A percentile compares a stretch with the other conserved stretches of the same genome.
Evolutionary conservation across 2,797 vertebrate genomes (phyloP).

Genomic region (Rhinogobio ventralis): DNA sequence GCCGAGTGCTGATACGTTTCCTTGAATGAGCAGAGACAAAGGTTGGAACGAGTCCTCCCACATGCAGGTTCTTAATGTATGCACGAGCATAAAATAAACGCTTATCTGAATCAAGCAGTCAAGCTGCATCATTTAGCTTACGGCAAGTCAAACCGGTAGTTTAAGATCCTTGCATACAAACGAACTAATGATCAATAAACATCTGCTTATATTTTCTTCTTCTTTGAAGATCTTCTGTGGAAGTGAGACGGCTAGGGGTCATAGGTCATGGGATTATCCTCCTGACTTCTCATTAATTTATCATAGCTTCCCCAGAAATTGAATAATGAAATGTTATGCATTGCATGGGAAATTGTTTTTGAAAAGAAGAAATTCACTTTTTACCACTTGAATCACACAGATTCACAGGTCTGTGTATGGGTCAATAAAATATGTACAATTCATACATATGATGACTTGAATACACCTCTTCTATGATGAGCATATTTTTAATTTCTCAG

Average conservation of each 20-base stretch:
- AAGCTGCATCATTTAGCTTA: constrained; percentile 8
- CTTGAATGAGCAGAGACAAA: constrained; percentile 32
- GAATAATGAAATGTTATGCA: constrained; percentile 2
- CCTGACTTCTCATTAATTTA: not conserved
- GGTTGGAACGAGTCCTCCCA: not conserved
- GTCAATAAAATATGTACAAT: not conserved
- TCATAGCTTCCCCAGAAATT: constrained; percentile 5
- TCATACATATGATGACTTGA: not conserved
- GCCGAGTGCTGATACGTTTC: not conserved
- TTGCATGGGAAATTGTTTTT: not conserved
- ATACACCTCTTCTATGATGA: not conserved
- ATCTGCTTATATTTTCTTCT: not conserved
- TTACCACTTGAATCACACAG: not conserved
- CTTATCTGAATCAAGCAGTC: constrained; percentile 12
- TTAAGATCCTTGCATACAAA: not conserved
- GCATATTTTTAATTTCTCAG: constrained; percentile 3
- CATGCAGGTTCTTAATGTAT: not conserved
- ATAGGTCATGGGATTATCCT: not conserved
- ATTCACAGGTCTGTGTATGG: not conserved
- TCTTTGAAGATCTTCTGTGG: not conserved
- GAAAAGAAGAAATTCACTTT: not conserved
- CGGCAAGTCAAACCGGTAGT: not conserved
- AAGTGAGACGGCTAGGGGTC: not conserved
- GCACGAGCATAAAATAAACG: not conserved
- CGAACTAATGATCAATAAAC: not conserved